Evolutionary conservation across 2,113 vertebrate species (phyloP), one percentile per base, ranked within the genome.

Genomic region (Aphyosemion australe): DNA sequence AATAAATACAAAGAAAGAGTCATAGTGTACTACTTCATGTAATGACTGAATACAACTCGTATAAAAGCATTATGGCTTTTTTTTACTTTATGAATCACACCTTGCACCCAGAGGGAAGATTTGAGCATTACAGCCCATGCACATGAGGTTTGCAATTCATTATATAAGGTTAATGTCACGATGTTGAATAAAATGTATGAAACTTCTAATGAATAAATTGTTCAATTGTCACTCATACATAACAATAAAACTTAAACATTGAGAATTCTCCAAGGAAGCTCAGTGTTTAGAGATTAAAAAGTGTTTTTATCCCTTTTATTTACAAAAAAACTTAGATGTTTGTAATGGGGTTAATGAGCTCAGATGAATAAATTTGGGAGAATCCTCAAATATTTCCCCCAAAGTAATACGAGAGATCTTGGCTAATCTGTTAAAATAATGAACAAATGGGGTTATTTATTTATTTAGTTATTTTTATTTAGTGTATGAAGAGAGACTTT

Each of bases 71-170:
- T 5, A 26, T 2, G 26, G 26, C 26, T 2, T 43, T 67, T 55
- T 71, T 60, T 42, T 48, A 51, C 39, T 53, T 47, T 57, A 56
- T 78, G 62, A 72, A 15, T 78, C 71, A 72, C 53, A 53, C 51
- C 13, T 41, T 68, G 45, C 69, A 66, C 53, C 34, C 26, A 54
- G 47, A 63, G 45, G 54, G 31, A 55, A 55, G 64, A 8, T 43
- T 50, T 8, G 19, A 59, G 68, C 20, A 39, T n/a, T 47, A 26
- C 41, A 66, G 21, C 15, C 4, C 5, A 13, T 26, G 8, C 46
- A 48, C 31, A 52, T 21, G 15, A 53, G 55, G 45, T 31, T 26
- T 48, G 49, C 55, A 21, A 57, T 49, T 59, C 61, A 26, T 45
- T 48, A 64, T 20, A 53, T 6, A 13, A 43, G 18, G 14, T n/a